phyloP scores from a whole-genome alignment of 2,113 vertebrate genomes.

The Cromileptes altivelis region DNA sequence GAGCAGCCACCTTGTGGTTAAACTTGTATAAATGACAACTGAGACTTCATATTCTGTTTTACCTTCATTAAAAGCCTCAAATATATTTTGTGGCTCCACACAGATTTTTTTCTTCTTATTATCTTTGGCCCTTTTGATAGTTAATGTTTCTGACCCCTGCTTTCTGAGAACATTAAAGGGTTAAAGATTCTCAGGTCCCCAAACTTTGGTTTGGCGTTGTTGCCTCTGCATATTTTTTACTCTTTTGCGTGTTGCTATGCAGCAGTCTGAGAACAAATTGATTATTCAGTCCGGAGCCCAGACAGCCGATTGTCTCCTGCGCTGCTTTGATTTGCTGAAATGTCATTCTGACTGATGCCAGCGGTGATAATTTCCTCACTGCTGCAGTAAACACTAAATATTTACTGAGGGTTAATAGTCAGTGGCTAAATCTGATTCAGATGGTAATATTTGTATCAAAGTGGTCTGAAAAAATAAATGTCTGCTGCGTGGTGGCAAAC shows the following conservation, averaged over 20 bases:
- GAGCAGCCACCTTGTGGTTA: no score
- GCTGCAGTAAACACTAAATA: slow-evolving; percentile 67
- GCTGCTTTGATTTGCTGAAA: slow-evolving; percentile 67
- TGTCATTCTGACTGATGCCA: slow-evolving; percentile 67
- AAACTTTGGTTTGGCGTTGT: slow-evolving; percentile 26
- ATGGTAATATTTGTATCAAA: slow-evolving; percentile 35
- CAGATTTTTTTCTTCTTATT: no score
- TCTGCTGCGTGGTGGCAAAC: background rate
- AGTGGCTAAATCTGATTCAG: slow-evolving; percentile 28
- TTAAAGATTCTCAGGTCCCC: slow-evolving; percentile 10
- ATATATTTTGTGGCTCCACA: no score
- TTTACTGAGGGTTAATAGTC: slow-evolving; percentile 52
- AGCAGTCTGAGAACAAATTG: slow-evolving; percentile 65
- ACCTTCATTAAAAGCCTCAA: no score
- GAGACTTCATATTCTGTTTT: no score
- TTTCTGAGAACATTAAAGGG: no score
- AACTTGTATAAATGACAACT: no score
- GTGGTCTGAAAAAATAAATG: slow-evolving; percentile 8
- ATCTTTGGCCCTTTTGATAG: no score
- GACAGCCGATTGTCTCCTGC: slow-evolving; percentile 66
- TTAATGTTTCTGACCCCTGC: no score
- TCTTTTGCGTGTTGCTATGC: slow-evolving; percentile 52
- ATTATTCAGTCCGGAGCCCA: slow-evolving; percentile 63
- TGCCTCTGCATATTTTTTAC: slow-evolving; percentile 27
- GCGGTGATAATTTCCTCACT: slow-evolving; percentile 52